Evolutionary conservation across 1,140 invertebrate genomes (phyloP), one percentile per base, ranked within the genome.

Genomic region (Eubasilissa regina): DNA sequence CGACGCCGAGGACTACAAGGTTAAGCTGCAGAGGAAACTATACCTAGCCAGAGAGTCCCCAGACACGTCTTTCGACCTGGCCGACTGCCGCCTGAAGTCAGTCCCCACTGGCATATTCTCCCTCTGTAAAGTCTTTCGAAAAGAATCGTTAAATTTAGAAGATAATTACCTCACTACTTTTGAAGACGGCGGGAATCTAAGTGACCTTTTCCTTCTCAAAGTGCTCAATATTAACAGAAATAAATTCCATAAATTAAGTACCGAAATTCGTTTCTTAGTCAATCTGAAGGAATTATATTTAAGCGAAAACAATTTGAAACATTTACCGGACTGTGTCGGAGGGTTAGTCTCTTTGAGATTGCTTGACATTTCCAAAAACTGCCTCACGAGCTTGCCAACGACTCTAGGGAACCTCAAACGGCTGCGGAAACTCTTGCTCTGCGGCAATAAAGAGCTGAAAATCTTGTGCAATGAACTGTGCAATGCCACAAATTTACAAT

Each of bases 31-130:
- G 83, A 91, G 93, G 84, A 94, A 94, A 86, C 85, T 94, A 53
- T 94, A 94, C 84, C 85, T 94, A 90, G 94, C 94, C 19, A 91
- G 93, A 84, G 94, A 95, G 87, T 93, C 91, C 83, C 94, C 94
- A 15, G 94, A 94, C 84, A 91, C 93, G 75, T 87, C 92, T 62
- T 95, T 94, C 85, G 94, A 95, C 87, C 85, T 96, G 78, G 93
- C 93, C 3, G 92, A 93, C 78, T 95, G 94, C 87, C 89, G 90
- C 81, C 89, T 95, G 64, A 91, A 90, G 83, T 87, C 90, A 68
- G 90, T 95, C 55, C 94, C 94, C 21, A 89, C 91, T 72, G 94
- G 94, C 66, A 93, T 95, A 79, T 95, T 92, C 88, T 92, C 93
- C 3, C 87, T 95, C 48, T 95, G 94, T 86, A 93, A 93, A 86